Percentiles rank a stretch among this genome's conserved stretches.
Evolutionary conservation across 2,888 invertebrate genomes (phyloP).

Genomic region (Nomada hirtipes): DNA sequence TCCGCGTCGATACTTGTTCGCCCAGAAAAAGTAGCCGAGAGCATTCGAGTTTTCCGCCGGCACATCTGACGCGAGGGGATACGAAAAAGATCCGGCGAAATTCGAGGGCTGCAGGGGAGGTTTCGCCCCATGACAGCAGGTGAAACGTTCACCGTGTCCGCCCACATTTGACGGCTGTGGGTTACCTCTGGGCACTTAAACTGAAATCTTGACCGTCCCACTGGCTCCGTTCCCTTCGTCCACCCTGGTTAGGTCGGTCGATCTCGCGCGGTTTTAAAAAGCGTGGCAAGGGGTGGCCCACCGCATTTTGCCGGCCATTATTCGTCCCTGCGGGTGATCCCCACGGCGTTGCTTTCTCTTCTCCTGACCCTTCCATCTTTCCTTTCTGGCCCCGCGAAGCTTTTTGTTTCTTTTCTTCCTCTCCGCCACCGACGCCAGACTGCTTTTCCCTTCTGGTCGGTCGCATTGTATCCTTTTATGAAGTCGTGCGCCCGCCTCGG

Average conservation of each 20-base stretch:
- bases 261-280: conserved; percentile 71
- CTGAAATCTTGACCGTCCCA: conserved; percentile 71
- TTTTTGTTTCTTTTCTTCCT: conserved; percentile 52
- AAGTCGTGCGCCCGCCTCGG: conserved; percentile 60
- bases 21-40: no score
- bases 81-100: conserved; percentile 71
- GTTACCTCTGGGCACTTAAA: conserved; percentile 75
- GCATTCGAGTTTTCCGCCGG: no score
- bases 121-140: conserved; percentile 73
- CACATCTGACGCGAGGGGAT: not conserved
- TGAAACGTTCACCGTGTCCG: conserved; percentile 76
- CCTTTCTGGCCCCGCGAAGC: conserved; percentile 46
- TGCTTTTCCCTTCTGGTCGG: conserved; percentile 22
- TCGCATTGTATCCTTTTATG: conserved; percentile 68
- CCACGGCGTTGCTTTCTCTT: conserved; percentile 73
- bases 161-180: conserved; percentile 80
- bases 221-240: conserved; percentile 16
- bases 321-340: conserved; percentile 82
- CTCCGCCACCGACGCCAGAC: not conserved
- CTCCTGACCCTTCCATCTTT: conserved; percentile 66
- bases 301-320: conserved; percentile 81
- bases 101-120: conserved; percentile 69
- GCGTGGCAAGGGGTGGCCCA: conserved; percentile 81
- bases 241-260: conserved; percentile 34
- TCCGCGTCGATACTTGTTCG: no score